A percentile compares a stretch with the other conserved stretches of the same genome.
These are phyloP conservation scores for Cydia pomonella DNA, from an alignment of 1,140 invertebrate species.

Conservation along the genomic window DNA sequence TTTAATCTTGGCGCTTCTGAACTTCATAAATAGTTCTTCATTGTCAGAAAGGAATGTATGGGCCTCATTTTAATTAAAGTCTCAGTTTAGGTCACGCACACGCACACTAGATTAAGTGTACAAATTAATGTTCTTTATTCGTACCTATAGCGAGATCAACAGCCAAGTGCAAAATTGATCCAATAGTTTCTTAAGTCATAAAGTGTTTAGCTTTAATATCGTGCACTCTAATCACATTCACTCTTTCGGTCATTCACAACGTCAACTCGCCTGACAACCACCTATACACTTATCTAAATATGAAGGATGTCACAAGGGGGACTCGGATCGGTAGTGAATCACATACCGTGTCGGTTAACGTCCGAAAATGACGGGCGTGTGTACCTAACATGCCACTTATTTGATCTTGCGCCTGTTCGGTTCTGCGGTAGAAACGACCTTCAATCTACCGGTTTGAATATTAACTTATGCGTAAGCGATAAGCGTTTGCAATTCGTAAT, in stretches of 20 bases:
- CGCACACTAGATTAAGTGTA: too few relatives aligned
- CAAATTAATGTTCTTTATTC: not conserved
- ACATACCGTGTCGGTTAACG: slow-evolving; percentile 60
- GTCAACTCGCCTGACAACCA: not conserved
- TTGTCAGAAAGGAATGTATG: too few relatives aligned
- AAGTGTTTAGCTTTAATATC: too few relatives aligned
- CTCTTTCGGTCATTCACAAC: too few relatives aligned
- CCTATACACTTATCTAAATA: not conserved
- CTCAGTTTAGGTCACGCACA: too few relatives aligned
- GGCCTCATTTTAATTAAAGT: too few relatives aligned
- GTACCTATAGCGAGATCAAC: too few relatives aligned
- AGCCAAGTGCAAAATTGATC: too few relatives aligned
- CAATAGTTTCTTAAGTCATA: too few relatives aligned
- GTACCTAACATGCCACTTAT: slow-evolving; percentile 37
- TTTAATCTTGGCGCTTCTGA: too few relatives aligned
- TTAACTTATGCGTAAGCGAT: slow-evolving; percentile 31
- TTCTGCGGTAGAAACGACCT: slow-evolving; percentile 44
- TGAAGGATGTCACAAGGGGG: slow-evolving; percentile 5
- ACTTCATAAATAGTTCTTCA: too few relatives aligned
- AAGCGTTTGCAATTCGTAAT: slow-evolving; percentile 17
- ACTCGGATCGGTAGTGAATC: slow-evolving; percentile 40
- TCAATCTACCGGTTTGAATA: slow-evolving; percentile 45
- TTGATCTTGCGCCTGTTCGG: not conserved
- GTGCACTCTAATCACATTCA: too few relatives aligned
- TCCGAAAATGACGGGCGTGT: slow-evolving; percentile 51